Percentiles rank a stretch among this genome's conserved stretches.
These are phyloP conservation scores for Andrena bicolor DNA, from an alignment of 2,888 invertebrate genomes.

Conservation along the genomic window DNA sequence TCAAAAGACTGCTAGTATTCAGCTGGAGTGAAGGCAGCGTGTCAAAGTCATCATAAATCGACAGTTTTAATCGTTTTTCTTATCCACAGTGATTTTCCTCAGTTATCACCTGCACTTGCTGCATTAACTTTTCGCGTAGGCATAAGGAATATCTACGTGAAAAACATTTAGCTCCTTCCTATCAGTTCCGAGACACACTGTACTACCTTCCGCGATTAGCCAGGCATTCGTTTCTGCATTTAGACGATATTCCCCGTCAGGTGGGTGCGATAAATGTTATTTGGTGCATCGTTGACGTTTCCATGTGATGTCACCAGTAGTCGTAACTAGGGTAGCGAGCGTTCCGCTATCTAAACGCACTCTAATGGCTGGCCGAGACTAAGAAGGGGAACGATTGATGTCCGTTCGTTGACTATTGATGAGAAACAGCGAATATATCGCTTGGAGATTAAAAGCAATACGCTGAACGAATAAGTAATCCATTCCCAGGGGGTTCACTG, in stretches of 20 bases:
- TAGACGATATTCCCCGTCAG: slow-evolving; percentile 6
- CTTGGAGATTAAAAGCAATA: background rate
- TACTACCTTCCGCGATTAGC: slow-evolving; percentile 35
- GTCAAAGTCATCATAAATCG: background rate
- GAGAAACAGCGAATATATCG: background rate
- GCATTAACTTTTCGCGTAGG: background rate
- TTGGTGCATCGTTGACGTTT: slow-evolving; percentile 16
- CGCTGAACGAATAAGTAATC: too few relatives aligned
- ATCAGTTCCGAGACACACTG: background rate
- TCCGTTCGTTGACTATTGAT: slow-evolving; percentile 1
- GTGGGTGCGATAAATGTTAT: slow-evolving; percentile 39
- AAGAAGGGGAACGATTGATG: background rate
- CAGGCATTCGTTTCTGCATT: background rate
- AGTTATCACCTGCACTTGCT: background rate
- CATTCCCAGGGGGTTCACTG: background rate
- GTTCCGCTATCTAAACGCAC: slow-evolving; percentile 11
- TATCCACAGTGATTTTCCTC: background rate
- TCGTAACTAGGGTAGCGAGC: background rate
- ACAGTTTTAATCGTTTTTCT: background rate
- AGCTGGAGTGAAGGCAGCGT: background rate
- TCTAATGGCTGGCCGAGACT: background rate
- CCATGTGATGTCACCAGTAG: slow-evolving; percentile 5
- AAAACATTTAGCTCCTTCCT: background rate
- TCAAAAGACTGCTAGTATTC: background rate
- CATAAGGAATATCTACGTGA: too few relatives aligned